Evolutionary conservation across 2,797 vertebrate genomes (phyloP).

Genomic region (Halcyon chelicuti): DNA sequence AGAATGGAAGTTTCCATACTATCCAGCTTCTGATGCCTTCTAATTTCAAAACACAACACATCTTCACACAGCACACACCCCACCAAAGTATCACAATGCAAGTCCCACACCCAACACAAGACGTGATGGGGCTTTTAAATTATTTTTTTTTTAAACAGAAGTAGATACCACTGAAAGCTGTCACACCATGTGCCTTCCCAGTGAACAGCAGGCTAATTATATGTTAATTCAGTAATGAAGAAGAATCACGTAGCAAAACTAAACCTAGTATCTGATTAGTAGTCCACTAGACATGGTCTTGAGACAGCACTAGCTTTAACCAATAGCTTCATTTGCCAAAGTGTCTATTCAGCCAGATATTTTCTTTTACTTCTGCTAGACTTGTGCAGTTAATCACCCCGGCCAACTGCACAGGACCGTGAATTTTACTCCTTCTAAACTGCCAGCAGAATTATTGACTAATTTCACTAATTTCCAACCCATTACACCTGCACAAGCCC

Average conservation of each 20-base stretch:
- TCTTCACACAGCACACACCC: background rate
- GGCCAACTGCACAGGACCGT: background rate
- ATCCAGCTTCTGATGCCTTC: background rate
- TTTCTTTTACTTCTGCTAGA: background rate
- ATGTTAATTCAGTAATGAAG: slow-evolving; percentile 45
- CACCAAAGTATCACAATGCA: no score
- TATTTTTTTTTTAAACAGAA: background rate
- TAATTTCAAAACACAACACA: background rate
- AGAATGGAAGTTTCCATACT: background rate
- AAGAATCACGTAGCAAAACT: slow-evolving; percentile 45
- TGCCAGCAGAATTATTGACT: background rate
- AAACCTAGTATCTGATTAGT: slow-evolving; percentile 28
- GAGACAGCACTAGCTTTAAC: background rate
- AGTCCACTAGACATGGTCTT: background rate
- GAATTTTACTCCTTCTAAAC: background rate
- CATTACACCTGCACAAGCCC: background rate
- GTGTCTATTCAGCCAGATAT: background rate
- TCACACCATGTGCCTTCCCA: slow-evolving; percentile 9
- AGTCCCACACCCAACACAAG: background rate
- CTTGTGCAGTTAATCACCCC: background rate
- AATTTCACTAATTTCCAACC: slow-evolving; percentile 5
- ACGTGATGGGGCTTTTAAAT: background rate
- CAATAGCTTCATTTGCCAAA: background rate
- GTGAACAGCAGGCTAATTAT: slow-evolving; percentile 49
- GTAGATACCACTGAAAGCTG: slow-evolving; percentile 1